Evolutionary conservation across 2,888 invertebrate genomes (phyloP).

Genomic region (Apamea anceps): DNA sequence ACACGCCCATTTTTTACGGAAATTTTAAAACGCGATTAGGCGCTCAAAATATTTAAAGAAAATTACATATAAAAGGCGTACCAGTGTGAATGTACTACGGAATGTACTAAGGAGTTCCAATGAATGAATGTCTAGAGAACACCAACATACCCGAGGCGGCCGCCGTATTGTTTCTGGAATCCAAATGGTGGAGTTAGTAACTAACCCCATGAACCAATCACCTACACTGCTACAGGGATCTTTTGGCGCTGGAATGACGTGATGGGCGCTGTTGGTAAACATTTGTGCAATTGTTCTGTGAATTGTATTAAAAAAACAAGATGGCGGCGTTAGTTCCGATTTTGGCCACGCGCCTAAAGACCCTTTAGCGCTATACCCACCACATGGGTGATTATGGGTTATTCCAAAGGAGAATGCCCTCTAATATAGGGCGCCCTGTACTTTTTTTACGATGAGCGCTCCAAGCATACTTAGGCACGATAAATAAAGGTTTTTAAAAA

Average conservation of each 20-base stretch:
- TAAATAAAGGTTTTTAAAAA: background rate
- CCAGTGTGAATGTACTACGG: background rate
- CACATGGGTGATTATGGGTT: background rate
- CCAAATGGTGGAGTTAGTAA: background rate
- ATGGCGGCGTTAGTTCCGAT: no score
- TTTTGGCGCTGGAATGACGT: background rate
- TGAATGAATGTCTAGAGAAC: background rate
- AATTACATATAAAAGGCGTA: background rate
- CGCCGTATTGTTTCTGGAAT: conserved; percentile 2
- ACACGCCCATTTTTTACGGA: conserved; percentile 63
- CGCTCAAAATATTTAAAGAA: background rate
- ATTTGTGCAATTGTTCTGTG: background rate
- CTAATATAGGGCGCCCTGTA: background rate
- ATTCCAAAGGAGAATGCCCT: background rate
- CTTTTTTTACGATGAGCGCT: background rate
- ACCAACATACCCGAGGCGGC: background rate
- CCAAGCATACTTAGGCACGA: background rate
- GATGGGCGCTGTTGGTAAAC: background rate
- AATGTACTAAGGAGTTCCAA: background rate
- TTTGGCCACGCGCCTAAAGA: no score
- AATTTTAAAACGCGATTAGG: conserved; percentile 24
- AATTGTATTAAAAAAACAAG: no score
- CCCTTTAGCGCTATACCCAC: background rate
- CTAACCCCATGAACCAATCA: background rate
- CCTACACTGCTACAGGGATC: background rate